Percentiles rank a stretch among this genome's conserved stretches.
These are phyloP conservation scores for Podarcis muralis DNA, from an alignment of 2,113 vertebrate genomes.

Conservation along the genomic window DNA sequence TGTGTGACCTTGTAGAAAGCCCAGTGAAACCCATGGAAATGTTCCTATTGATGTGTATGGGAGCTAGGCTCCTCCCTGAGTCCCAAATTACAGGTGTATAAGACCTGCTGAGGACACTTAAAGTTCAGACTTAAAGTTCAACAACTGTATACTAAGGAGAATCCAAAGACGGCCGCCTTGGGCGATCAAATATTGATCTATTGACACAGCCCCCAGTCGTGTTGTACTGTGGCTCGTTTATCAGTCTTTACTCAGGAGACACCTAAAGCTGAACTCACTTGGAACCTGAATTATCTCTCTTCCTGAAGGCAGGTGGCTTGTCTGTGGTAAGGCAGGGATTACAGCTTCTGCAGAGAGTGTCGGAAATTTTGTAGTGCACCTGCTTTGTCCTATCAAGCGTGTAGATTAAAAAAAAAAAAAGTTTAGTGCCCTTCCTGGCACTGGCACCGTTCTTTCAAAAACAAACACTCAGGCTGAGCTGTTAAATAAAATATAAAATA, in stretches of 20 bases:
- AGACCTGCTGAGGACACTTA: constrained; percentile 26
- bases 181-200: constrained; percentile 58
- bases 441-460: constrained; percentile 62
- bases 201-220: constrained; percentile 51
- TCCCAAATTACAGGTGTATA: constrained; percentile 44
- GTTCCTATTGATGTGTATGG: background rate
- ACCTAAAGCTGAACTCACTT: constrained; percentile 53
- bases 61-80: background rate
- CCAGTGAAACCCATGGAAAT: background rate
- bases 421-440: constrained; percentile 48
- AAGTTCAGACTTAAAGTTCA: constrained; percentile 33
- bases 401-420: constrained; percentile 61
- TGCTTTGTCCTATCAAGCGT: constrained; percentile 61
- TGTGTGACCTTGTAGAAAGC: background rate
- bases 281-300: constrained; percentile 72
- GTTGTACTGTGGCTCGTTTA: constrained; percentile 72
- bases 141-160: constrained; percentile 41
- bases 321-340: constrained; percentile 70
- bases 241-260: constrained; percentile 66
- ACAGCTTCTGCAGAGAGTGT: constrained; percentile 43
- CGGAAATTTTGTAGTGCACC: constrained; percentile 71
- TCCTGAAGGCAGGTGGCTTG: constrained; percentile 73
- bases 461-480: constrained; percentile 60
- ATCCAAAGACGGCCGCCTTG: constrained; percentile 55
- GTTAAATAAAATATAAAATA: constrained; percentile 67